phyloP scores from a whole-genome alignment of 2,113 vertebrate genomes.

The Barnardius zonarius region DNA sequence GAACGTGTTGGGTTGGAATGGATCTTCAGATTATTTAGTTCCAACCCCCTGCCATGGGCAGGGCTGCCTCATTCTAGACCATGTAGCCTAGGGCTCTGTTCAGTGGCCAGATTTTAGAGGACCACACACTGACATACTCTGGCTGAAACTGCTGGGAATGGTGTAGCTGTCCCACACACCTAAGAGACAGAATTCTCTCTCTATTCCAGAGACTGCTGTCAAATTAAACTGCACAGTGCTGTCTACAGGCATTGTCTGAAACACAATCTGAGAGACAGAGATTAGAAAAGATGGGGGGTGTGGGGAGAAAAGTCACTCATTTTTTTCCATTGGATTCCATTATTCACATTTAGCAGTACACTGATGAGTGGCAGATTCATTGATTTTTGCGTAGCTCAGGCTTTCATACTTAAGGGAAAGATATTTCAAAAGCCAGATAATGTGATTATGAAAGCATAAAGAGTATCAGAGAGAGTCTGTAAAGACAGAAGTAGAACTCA shows the following conservation, averaged over 20 bases:
- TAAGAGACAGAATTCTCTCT: not conserved
- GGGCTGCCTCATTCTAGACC: not conserved
- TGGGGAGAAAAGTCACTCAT: not conserved
- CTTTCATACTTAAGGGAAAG: not conserved
- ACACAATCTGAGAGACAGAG: not conserved
- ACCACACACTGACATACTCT: too few species aligned
- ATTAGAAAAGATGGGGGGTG: not conserved
- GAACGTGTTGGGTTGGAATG: not conserved
- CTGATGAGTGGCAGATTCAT: not conserved
- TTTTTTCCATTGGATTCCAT: not conserved
- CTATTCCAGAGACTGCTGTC: not conserved
- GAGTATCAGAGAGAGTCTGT: not conserved
- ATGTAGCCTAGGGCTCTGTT: not conserved
- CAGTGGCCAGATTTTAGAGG: not conserved
- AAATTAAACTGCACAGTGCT: not conserved
- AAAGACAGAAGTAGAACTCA: not conserved
- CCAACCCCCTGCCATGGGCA: not conserved
- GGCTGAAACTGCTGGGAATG: not conserved
- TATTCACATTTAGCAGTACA: not conserved
- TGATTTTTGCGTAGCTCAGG: not conserved
- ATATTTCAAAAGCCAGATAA: not conserved
- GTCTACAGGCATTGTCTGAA: not conserved
- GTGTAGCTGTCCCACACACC: not conserved
- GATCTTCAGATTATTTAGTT: not conserved
- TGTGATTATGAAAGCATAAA: not conserved